A percentile compares a stretch with the other conserved stretches of the same genome.
Conservation (phyloP, 1,140 invertebrate genomes). For the Heterodera schachtii region DNA sequence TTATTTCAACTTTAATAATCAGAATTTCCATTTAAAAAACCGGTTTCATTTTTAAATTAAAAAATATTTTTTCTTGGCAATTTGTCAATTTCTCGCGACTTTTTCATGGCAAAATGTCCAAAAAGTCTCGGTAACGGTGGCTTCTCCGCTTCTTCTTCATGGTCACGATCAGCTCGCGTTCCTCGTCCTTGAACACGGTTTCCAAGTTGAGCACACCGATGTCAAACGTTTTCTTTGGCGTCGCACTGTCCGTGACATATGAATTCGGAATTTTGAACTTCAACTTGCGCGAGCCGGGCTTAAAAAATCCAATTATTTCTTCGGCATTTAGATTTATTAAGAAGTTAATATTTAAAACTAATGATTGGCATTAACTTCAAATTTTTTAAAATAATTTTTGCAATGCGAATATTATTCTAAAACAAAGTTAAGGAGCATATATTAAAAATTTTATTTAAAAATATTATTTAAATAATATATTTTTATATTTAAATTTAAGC, state of each 20-base stretch:
- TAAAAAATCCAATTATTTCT: background rate
- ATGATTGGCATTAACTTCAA: too few species aligned
- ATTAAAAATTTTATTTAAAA: slow-evolving; percentile 10
- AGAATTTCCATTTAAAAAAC: too few species aligned
- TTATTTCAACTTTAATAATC: too few species aligned
- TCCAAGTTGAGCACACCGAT: slow-evolving; percentile 57
- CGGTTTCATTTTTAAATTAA: too few species aligned
- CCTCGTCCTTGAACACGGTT: slow-evolving; percentile 54
- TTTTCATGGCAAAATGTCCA: background rate
- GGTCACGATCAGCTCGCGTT: slow-evolving; percentile 50
- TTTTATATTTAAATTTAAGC: too few species aligned
- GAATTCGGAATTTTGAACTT: slow-evolving; percentile 58
- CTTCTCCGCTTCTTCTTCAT: slow-evolving; percentile 18
- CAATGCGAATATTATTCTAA: background rate
- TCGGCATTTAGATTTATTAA: too few species aligned
- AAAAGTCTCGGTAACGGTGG: slow-evolving; percentile 17
- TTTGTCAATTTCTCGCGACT: background rate
- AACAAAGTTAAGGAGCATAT: background rate
- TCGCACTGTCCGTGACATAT: slow-evolving; percentile 22
- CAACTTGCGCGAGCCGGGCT: slow-evolving; percentile 58
- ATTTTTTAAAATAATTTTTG: too few species aligned
- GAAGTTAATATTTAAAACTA: too few species aligned
- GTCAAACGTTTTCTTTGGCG: slow-evolving; percentile 55
- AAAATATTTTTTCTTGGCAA: too few species aligned
- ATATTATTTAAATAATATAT: too few species aligned